Evolutionary conservation across 2,113 vertebrate genomes (phyloP).

Genomic region (Orientallactaga bullata): DNA sequence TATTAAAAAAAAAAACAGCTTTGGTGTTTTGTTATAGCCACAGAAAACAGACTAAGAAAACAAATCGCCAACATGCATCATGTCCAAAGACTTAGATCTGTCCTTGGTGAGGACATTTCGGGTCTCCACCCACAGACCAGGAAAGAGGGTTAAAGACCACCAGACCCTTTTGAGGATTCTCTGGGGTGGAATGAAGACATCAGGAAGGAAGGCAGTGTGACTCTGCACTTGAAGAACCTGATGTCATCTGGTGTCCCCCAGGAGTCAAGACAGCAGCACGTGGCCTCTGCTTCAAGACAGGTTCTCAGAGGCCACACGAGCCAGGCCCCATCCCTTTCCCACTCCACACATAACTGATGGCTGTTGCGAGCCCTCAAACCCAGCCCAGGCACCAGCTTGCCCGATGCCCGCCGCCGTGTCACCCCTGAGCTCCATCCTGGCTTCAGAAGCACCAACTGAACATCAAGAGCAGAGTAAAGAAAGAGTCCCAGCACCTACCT

Average conservation of each 20-base stretch:
- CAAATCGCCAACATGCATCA: rapidly evolving
- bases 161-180: not conserved
- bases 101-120: rapidly evolving
- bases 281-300: rapidly evolving
- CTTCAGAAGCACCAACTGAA: rapidly evolving
- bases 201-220: rapidly evolving
- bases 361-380: too few relatives aligned
- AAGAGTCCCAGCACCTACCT: slow-evolving; percentile 31
- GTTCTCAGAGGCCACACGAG: not conserved
- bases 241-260: rapidly evolving
- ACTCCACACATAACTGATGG: rapidly evolving
- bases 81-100: rapidly evolving
- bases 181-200: not conserved
- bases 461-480: rapidly evolving
- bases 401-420: rapidly evolving
- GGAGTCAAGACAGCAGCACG: rapidly evolving
- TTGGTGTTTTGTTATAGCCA: not conserved
- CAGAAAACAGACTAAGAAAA: not conserved
- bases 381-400: too few relatives aligned
- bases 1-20: too few relatives aligned
- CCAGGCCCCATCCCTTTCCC: not conserved
- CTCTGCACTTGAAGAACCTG: rapidly evolving
- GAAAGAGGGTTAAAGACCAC: rapidly evolving
- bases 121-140: rapidly evolving
- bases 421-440: rapidly evolving